Base-by-base conservation (phyloP, 2,113 vertebrate genomes). In the Cheirogaleus medius region DNA sequence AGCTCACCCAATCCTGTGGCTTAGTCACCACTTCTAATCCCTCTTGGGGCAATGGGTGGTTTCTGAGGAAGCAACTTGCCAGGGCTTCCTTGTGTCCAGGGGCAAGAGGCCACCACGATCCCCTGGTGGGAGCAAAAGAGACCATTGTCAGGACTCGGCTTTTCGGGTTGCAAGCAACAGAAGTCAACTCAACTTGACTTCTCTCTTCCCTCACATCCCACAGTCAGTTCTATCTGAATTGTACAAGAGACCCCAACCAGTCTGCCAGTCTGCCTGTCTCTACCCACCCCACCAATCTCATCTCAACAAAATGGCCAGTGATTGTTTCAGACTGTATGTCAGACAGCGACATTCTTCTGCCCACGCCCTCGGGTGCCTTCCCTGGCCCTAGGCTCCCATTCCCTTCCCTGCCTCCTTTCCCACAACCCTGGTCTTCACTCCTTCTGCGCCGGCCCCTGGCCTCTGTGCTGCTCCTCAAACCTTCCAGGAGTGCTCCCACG, bases 21-120 rank as follows among this genome's bases (percentile, higher is more conserved):
- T 97, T 92, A 90, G 81, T 97, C 94, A 96, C 89, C 34, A 8
- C 80, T 54, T 52, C 37, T 76, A n/a, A 66, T 78, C 86, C 49
- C 64, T 83, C 49, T 2, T 27, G 32, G 80, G n/a, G 74, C 29
- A 5, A 58, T 69, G 47, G 76, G 86, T 60, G 39, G 68, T 80
- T 95, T 94, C 80, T 77, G 17, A 90, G 69, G 49, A 92, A 78
- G 81, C 54, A 11, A 77, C 74, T 89, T 52, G 13, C 34, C 32
- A 76, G 74, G 74, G 27, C 49, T 12, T 23, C 27, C 60, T 9
- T 18, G 54, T 39, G 49, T 8, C 17, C 37, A 14, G 32, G 14
- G 54, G 49, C 49, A n/a, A 91, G 37, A 81, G 39, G 74, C 27
- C 47, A 39, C 34, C 10, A n/a, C 6, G 21, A 86, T 52, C 39